Evolutionary conservation across 2,888 invertebrate species (phyloP).

Genomic region (Syritta pipiens): DNA sequence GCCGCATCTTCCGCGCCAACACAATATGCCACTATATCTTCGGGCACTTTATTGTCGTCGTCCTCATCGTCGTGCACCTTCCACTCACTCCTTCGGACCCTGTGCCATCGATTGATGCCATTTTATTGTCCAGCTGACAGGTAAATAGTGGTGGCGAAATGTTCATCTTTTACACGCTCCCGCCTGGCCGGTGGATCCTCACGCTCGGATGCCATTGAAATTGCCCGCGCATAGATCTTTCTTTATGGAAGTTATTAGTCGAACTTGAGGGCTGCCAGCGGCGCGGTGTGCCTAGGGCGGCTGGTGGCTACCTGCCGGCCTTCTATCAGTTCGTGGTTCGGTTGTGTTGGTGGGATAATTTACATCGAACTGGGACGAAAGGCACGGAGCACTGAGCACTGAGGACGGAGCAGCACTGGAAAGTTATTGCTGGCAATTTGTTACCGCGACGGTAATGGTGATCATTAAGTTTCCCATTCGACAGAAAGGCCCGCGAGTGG

Average conservation of each 20-base stretch:
- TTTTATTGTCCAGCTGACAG: slow-evolving; percentile 64
- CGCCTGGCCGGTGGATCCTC: slow-evolving; percentile 11
- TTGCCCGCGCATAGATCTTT: slow-evolving; percentile 60
- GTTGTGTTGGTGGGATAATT: slow-evolving; percentile 32
- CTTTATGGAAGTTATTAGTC: slow-evolving; percentile 66
- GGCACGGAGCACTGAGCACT: not conserved
- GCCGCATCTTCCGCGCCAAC: slow-evolving; percentile 18
- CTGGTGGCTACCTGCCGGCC: slow-evolving; percentile 21
- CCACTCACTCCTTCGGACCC: not conserved
- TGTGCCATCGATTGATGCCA: slow-evolving; percentile 59
- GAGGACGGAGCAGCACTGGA: slow-evolving; percentile 3
- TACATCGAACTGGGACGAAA: slow-evolving; percentile 55
- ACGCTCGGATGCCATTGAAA: slow-evolving; percentile 59
- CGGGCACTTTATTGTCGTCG: slow-evolving; percentile 58
- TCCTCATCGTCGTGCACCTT: not conserved
- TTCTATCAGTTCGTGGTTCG: slow-evolving; percentile 53
- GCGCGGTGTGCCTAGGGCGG: not conserved
- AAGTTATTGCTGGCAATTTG: slow-evolving; percentile 66
- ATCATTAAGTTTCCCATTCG: slow-evolving; percentile 62
- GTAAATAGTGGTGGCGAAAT: slow-evolving; percentile 68
- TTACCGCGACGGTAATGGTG: slow-evolving; percentile 60
- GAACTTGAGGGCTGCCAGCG: slow-evolving; percentile 25
- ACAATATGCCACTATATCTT: slow-evolving; percentile 60
- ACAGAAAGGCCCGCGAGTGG: not conserved
- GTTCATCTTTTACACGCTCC: slow-evolving; percentile 69